Conservation (phyloP, 2,113 vertebrate species). For the Stigmatopora argus region DNA sequence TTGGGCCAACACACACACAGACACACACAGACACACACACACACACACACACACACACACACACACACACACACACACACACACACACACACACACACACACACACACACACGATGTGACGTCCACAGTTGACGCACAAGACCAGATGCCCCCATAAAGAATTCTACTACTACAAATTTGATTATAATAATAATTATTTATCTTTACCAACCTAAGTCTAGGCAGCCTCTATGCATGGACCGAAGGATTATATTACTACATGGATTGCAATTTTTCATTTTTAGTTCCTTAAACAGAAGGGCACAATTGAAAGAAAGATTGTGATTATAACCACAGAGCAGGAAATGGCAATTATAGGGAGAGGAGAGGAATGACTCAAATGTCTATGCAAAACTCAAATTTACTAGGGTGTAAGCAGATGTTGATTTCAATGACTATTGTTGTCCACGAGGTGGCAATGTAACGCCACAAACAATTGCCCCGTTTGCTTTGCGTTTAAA, state of each 20-base stretch:
- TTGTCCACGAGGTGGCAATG: background rate
- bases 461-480: background rate
- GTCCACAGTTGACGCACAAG: slow-evolving; percentile 74
- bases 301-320: background rate
- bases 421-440: background rate
- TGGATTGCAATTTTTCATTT: background rate
- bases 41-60: background rate
- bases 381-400: background rate
- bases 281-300: background rate
- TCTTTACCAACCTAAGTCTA: background rate
- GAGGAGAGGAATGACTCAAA: background rate
- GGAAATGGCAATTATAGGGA: background rate
- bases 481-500: background rate
- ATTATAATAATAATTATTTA: background rate
- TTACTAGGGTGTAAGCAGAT: background rate
- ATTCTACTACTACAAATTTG: slow-evolving; percentile 14
- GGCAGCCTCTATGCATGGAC: background rate
- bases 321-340: background rate
- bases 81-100: background rate
- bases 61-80: background rate
- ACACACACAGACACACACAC: background rate
- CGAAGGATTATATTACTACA: background rate
- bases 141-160: slow-evolving; percentile 65
- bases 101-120: slow-evolving; percentile 55
- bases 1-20: background rate